Evolutionary conservation across 1,140 invertebrate species (phyloP).

Genomic region (Nephotettix cincticeps): DNA sequence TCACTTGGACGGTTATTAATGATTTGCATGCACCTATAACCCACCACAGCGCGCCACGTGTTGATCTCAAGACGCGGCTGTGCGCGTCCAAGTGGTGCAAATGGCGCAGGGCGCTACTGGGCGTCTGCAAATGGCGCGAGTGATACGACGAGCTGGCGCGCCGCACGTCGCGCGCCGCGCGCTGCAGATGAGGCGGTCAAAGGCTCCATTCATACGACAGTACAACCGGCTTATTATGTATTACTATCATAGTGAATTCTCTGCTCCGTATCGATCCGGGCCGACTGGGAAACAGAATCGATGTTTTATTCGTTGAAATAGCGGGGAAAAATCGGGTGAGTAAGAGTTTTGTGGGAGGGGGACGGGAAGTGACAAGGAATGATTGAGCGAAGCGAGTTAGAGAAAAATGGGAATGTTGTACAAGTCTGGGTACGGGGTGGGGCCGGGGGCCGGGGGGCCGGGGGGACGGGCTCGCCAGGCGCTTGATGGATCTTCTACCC

Average conservation of each 20-base stretch:
- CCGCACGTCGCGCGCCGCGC: neutral
- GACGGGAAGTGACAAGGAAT: slow-evolving; percentile 28
- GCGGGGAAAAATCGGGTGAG: slow-evolving; percentile 26
- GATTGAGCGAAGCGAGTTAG: slow-evolving; percentile 27
- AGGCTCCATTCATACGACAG: neutral
- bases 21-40: neutral
- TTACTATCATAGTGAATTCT: neutral
- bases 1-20: no score
- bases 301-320: slow-evolving; percentile 25
- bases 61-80: neutral
- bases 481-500: slow-evolving; percentile 4
- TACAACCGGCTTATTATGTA: neutral
- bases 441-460: neutral
- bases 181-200: neutral
- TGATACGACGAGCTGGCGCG: neutral
- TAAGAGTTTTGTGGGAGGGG: neutral
- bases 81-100: neutral
- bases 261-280: neutral
- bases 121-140: neutral
- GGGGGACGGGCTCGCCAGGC: slow-evolving; percentile 8
- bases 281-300: neutral
- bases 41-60: neutral
- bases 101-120: neutral
- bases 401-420: slow-evolving; percentile 31
- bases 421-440: neutral